A percentile compares a stretch with the other conserved stretches of the same genome.
Evolutionary conservation across 2,113 vertebrate genomes (phyloP).

Genomic region (Pseudopipra pipra): DNA sequence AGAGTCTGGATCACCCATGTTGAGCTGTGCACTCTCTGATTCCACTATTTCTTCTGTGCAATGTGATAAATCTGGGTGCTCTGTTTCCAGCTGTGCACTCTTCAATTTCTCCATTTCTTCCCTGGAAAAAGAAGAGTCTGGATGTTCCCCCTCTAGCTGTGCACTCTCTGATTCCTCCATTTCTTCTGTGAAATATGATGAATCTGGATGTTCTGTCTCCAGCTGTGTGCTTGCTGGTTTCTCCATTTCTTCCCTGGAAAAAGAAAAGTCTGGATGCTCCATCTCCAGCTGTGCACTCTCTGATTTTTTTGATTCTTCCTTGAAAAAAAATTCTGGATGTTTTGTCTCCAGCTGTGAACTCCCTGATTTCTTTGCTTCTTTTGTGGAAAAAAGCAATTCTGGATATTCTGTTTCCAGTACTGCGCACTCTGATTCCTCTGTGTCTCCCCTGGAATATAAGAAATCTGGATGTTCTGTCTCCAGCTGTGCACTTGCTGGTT

Average conservation of each 20-base stretch:
- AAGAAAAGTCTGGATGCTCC: neutral
- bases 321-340: neutral
- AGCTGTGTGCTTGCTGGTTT: neutral
- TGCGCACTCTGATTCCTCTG: neutral
- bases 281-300: neutral
- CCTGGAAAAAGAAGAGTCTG: neutral
- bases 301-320: neutral
- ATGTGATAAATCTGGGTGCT: neutral
- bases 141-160: neutral
- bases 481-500: neutral
- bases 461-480: neutral
- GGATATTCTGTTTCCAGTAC: neutral
- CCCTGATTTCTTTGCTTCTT: neutral
- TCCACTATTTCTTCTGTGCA: neutral
- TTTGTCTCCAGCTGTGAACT: neutral
- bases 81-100: accelerated
- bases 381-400: neutral
- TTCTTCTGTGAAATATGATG: neutral
- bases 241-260: neutral
- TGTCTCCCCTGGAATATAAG: neutral
- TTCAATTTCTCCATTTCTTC: neutral
- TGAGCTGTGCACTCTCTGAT: neutral
- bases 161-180: neutral
- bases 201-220: neutral
- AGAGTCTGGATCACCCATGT: neutral